Percentiles rank a stretch among this genome's conserved stretches.
Evolutionary conservation across 2,888 invertebrate species (phyloP).

Genomic region (Chironomus riparius): DNA sequence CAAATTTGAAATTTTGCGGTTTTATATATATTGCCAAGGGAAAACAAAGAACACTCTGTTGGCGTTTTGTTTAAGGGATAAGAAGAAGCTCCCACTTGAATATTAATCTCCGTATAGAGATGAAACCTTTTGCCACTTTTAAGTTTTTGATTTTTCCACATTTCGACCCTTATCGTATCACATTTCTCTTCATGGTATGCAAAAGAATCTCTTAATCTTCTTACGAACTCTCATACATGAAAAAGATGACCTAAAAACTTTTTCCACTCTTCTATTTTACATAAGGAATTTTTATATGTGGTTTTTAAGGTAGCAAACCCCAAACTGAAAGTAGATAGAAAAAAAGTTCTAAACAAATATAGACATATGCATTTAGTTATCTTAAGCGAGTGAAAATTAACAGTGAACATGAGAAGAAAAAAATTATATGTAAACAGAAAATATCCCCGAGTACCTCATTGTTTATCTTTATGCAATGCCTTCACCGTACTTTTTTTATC

Average conservation of each 20-base stretch:
- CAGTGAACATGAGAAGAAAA: not conserved
- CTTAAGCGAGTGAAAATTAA: not conserved
- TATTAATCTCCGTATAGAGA: slow-evolving; percentile 3
- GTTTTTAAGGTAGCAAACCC: not conserved
- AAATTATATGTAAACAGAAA: not conserved
- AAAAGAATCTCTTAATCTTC: not conserved
- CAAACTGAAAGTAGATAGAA: too few species aligned
- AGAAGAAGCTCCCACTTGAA: not conserved
- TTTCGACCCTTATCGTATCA: not conserved
- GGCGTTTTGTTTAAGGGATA: not conserved
- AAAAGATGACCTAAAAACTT: slow-evolving; percentile 18
- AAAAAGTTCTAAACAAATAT: not conserved
- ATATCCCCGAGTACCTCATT: too few species aligned
- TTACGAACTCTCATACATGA: not conserved
- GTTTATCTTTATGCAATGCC: too few species aligned
- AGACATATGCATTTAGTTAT: not conserved
- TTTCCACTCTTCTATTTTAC: not conserved
- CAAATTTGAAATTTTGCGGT: too few species aligned
- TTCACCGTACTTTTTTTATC: too few species aligned
- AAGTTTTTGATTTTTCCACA: not conserved
- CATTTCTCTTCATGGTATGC: not conserved
- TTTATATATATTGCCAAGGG: too few species aligned
- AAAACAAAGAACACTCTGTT: not conserved
- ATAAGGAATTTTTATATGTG: not conserved
- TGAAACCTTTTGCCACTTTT: not conserved